Conservation (phyloP, 2,797 vertebrate genomes). For the Danio aesculapii region DNA sequence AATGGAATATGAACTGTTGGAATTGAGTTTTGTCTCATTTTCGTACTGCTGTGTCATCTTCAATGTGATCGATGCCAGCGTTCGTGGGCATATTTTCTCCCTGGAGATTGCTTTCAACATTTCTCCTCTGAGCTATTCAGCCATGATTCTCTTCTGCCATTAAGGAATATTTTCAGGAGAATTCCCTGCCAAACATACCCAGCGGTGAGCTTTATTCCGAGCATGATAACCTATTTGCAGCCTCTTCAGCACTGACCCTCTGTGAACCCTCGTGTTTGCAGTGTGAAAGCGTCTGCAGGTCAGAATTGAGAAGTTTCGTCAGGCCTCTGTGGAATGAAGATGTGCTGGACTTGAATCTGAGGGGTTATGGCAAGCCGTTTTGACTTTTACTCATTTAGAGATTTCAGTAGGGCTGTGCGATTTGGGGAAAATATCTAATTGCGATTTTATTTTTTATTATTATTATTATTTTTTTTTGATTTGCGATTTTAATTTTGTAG, state of each 20-base stretch:
- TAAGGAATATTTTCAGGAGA: constrained; percentile 29
- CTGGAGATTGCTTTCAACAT: constrained; percentile 54
- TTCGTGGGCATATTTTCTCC: constrained; percentile 49
- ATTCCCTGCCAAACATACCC: constrained; percentile 20
- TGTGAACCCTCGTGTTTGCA: constrained; percentile 11
- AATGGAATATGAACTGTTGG: constrained; percentile 59
- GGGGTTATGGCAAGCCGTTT: too few species aligned
- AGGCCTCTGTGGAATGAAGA: constrained; percentile 8
- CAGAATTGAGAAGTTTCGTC: constrained; percentile 7
- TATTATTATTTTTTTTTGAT: too few species aligned
- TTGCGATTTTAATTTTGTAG: too few species aligned
- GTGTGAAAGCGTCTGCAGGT: not conserved
- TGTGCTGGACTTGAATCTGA: not conserved
- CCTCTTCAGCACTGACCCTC: constrained; percentile 20
- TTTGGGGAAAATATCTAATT: too few species aligned
- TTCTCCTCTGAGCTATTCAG: constrained; percentile 38
- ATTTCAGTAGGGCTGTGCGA: too few species aligned
- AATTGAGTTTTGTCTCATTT: constrained; percentile 65
- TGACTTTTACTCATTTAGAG: too few species aligned
- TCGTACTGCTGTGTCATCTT: constrained; percentile 60
- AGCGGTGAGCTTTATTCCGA: constrained; percentile 22
- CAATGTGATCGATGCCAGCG: constrained; percentile 55
- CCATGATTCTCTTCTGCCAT: constrained; percentile 26
- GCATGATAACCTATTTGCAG: constrained; percentile 12
- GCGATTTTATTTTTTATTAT: too few species aligned